Conservation (phyloP, 1,140 invertebrate species). For the Sipha flava region DNA sequence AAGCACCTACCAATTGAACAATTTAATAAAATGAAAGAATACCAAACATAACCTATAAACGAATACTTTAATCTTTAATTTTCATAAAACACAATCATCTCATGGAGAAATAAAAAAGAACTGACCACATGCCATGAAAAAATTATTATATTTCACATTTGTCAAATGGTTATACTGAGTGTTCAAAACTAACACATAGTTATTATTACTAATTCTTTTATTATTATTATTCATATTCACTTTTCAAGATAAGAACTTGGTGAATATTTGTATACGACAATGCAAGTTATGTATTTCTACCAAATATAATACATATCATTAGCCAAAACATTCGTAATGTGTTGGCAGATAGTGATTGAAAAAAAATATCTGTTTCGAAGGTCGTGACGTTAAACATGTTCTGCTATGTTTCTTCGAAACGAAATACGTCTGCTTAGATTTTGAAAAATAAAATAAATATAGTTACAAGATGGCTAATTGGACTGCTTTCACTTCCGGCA, state of each 20-base stretch:
- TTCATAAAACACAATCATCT: not conserved
- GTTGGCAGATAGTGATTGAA: not conserved
- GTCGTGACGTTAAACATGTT: not conserved
- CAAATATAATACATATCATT: not conserved
- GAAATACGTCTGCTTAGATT: not conserved
- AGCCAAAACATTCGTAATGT: slow-evolving; percentile 1
- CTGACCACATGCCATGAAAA: not conserved
- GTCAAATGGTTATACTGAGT: not conserved
- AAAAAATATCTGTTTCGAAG: slow-evolving; percentile 1
- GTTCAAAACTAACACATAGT: no score
- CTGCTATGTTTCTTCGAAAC: not conserved
- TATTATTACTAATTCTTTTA: not conserved
- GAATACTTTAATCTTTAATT: not conserved
- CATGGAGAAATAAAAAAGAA: not conserved
- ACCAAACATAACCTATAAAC: slow-evolving; percentile 3
- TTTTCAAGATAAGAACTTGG: not conserved
- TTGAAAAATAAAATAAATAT: not conserved
- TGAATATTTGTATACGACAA: not conserved
- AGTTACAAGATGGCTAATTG: not conserved
- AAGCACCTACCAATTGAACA: not conserved
- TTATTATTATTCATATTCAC: not conserved
- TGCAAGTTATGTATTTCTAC: not conserved
- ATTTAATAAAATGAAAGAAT: not conserved
- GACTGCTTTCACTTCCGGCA: not conserved
- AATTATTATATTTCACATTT: not conserved